These are phyloP conservation scores for Arctocebus calabarensis DNA, from an alignment of 2,797 vertebrate species.

Conservation along the genomic window DNA sequence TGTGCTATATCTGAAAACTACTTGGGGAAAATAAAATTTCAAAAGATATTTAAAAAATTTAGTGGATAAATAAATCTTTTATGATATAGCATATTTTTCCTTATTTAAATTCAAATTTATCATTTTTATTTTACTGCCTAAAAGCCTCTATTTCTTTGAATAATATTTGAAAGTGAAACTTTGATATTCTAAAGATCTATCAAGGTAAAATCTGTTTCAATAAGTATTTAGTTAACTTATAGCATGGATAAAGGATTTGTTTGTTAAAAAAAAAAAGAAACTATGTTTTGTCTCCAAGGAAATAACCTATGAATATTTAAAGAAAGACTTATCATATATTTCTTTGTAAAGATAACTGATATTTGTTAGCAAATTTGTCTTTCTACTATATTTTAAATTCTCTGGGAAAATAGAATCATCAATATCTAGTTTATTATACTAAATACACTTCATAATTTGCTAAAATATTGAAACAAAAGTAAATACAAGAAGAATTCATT, in stretches of 20 bases:
- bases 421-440: neutral
- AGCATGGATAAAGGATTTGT: neutral
- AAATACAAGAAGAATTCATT: neutral
- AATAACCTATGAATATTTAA: neutral
- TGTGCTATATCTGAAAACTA: neutral
- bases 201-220: neutral
- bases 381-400: neutral
- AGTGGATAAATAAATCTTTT: neutral
- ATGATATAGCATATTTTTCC: neutral
- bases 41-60: neutral
- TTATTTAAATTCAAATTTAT: slow-evolving; percentile 24
- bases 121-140: neutral
- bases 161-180: neutral
- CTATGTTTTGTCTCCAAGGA: neutral
- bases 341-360: neutral
- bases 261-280: neutral
- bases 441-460: neutral
- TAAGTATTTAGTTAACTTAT: neutral
- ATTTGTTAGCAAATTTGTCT: neutral
- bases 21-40: slow-evolving; percentile 1
- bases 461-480: slow-evolving; percentile 44
- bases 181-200: neutral
- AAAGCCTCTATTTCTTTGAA: slow-evolving; percentile 32
- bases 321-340: neutral
- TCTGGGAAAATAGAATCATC: neutral